phyloP scores from a whole-genome alignment of 2,797 vertebrate genomes.

The Poliocrania exsul region DNA sequence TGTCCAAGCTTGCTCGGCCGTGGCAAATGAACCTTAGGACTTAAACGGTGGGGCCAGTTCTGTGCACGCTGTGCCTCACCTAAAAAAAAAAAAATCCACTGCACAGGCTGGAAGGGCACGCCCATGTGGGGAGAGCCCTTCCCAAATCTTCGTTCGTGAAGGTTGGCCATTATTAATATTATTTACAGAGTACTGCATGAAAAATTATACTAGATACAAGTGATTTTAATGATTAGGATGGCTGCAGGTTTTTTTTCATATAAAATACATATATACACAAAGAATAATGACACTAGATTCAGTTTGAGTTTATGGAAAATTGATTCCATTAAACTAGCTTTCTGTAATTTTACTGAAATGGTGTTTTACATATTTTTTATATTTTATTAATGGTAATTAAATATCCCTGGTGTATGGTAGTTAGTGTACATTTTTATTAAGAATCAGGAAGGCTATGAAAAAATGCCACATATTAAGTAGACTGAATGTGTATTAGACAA shows the following conservation, averaged over 20 bases:
- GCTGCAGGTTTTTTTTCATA: neutral
- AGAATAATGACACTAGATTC: neutral
- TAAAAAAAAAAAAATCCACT: too few relatives aligned
- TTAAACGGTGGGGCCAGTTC: too few relatives aligned
- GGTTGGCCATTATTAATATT: too few relatives aligned
- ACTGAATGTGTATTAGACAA: neutral
- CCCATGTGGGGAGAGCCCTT: too few relatives aligned
- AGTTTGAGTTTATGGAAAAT: neutral
- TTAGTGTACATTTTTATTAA: neutral
- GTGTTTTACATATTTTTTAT: neutral
- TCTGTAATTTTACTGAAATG: neutral
- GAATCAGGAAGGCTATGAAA: neutral
- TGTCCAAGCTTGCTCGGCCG: too few relatives aligned
- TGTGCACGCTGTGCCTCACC: too few relatives aligned
- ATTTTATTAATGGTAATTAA: neutral
- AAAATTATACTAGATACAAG: neutral
- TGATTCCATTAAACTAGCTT: neutral
- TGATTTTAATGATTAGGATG: neutral
- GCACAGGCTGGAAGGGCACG: too few relatives aligned
- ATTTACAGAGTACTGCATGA: neutral
- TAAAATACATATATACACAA: neutral
- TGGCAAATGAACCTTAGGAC: too few relatives aligned
- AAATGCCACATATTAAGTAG: neutral
- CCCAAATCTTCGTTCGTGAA: too few relatives aligned
- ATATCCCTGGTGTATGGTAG: neutral